phyloP scores from a whole-genome alignment of 2,113 vertebrate species.

The Vanacampus margaritifer region DNA sequence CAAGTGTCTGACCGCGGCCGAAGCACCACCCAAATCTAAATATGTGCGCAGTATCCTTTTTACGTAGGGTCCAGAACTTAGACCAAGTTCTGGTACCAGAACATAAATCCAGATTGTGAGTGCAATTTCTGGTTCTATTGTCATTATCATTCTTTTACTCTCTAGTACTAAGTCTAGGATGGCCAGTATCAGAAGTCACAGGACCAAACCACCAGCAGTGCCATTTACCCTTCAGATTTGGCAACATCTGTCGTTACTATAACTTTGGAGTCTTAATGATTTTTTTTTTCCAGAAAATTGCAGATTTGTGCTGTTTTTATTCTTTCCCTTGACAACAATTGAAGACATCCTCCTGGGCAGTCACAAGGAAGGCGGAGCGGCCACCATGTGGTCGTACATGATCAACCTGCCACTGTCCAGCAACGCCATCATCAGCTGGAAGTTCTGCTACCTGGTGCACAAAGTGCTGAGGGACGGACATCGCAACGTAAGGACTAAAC shows the following conservation, averaged over 20 bases:
- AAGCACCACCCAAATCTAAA: conserved; percentile 91
- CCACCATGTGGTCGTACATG: conserved; percentile 88
- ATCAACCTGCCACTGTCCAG: conserved; percentile 88
- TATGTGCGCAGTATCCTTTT: conserved; percentile 96
- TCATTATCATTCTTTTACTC: no score
- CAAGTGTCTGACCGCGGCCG: conserved; percentile 83
- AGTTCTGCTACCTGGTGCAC: conserved; percentile 96
- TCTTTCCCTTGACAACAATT: conserved; percentile 67
- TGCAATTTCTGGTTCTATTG: no score
- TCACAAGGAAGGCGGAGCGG: conserved; percentile 86
- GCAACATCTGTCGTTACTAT: background rate
- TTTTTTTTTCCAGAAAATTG: background rate
- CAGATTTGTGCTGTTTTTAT: background rate
- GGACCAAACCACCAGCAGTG: no score
- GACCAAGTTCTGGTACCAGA: background rate
- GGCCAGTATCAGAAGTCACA: no score
- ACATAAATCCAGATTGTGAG: no score
- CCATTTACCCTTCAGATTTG: no score
- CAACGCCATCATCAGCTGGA: conserved; percentile 92
- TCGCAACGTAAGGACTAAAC: conserved; percentile 70
- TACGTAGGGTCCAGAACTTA: background rate
- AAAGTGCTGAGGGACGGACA: conserved; percentile 91
- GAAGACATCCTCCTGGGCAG: conserved; percentile 83
- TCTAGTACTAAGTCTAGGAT: no score
- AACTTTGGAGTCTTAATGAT: background rate